These are phyloP conservation scores for Corynorhinus townsendii DNA, from an alignment of 2,113 vertebrate species.

Conservation along the genomic window DNA sequence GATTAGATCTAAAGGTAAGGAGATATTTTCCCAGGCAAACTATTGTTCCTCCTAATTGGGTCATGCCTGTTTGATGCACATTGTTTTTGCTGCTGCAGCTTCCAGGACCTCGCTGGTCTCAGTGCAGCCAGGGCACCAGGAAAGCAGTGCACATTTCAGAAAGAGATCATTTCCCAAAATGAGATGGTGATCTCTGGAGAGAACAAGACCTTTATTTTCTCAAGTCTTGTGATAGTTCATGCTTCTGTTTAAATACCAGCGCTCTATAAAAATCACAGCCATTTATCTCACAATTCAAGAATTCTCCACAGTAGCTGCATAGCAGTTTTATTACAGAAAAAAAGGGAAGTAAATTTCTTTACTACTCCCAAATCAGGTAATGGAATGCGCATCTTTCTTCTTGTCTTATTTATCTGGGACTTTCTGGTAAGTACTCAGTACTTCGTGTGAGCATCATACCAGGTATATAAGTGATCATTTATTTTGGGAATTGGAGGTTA, in stretches of 20 bases:
- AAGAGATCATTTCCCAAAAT: slow-evolving; percentile 44
- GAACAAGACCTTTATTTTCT: slow-evolving; percentile 57
- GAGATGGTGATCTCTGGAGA: slow-evolving; percentile 46
- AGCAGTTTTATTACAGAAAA: slow-evolving; percentile 48
- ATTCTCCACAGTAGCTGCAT: slow-evolving; percentile 35
- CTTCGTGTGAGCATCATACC: background rate
- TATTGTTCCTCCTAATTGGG: background rate
- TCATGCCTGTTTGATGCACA: background rate
- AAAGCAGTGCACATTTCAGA: slow-evolving; percentile 12
- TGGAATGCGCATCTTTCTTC: background rate
- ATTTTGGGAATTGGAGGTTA: background rate
- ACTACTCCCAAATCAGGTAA: slow-evolving; percentile 35
- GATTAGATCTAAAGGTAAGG: background rate
- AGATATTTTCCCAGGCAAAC: slow-evolving; percentile 16
- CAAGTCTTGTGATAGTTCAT: slow-evolving; percentile 2
- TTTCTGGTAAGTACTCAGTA: slow-evolving; percentile 17
- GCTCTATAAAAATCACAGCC: slow-evolving; percentile 47
- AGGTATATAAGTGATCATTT: background rate
- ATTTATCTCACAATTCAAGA: slow-evolving; percentile 59
- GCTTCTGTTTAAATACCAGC: slow-evolving; percentile 64
- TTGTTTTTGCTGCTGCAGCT: background rate
- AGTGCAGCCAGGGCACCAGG: background rate
- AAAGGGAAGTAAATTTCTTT: slow-evolving; percentile 24
- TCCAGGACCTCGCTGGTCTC: background rate
- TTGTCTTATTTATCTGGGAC: slow-evolving; percentile 22